Conservation (phyloP, 2,797 vertebrate genomes). For the Rallus crepitans region DNA sequence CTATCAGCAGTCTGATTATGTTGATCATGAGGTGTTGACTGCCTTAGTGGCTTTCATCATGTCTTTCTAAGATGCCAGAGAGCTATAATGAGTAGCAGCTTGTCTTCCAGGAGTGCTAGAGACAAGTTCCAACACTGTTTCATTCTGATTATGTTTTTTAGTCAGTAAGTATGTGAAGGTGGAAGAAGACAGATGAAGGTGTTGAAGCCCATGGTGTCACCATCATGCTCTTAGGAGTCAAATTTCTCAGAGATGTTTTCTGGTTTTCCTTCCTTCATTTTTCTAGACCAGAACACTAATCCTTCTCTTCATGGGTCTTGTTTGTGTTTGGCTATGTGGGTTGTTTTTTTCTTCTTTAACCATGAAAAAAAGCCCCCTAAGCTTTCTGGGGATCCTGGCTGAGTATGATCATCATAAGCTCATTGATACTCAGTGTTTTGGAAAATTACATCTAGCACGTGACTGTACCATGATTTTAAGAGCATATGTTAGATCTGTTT, state of each 20-base stretch:
- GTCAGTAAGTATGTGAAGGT: slow-evolving; percentile 26
- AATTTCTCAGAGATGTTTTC: background rate
- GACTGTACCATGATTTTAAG: slow-evolving; percentile 46
- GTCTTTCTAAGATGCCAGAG: slow-evolving; percentile 41
- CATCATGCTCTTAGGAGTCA: background rate
- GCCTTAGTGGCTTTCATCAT: slow-evolving; percentile 47
- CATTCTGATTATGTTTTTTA: slow-evolving; percentile 23
- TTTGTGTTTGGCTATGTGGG: background rate
- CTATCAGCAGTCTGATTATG: slow-evolving; percentile 65
- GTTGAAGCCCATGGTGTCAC: background rate
- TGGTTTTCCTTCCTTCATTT: background rate
- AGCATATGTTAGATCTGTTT: slow-evolving; percentile 42
- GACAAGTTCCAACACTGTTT: slow-evolving; percentile 61
- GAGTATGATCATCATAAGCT: background rate
- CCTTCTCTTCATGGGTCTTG: background rate
- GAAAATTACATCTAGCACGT: background rate
- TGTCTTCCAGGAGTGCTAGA: slow-evolving; percentile 43
- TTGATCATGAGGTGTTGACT: slow-evolving; percentile 68
- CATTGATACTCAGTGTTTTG: slow-evolving; percentile 3
- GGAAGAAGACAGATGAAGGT: background rate
- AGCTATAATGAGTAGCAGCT: slow-evolving; percentile 57
- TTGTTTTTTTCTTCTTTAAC: too few species aligned
- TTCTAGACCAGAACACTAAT: background rate
- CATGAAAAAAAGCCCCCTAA: background rate
- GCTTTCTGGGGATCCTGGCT: background rate